phyloP scores from a whole-genome alignment of 2,888 invertebrate genomes.

The Cephalotes varians region DNA sequence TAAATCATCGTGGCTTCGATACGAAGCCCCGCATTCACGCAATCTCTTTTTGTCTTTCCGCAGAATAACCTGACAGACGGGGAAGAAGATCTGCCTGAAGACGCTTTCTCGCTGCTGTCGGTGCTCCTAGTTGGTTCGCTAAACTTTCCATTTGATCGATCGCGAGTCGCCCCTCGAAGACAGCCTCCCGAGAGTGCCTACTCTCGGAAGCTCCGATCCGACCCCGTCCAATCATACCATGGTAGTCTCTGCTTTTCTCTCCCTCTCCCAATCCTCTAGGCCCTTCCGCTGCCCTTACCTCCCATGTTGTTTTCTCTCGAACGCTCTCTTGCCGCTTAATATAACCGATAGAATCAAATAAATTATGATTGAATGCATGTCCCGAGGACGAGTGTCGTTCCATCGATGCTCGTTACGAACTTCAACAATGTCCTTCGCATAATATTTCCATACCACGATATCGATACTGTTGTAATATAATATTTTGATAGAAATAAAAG shows the following conservation, averaged over 20 bases:
- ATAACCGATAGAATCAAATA: slow-evolving; percentile 47
- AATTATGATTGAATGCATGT: slow-evolving; percentile 34
- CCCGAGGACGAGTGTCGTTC: not conserved
- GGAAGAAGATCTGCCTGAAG: slow-evolving; percentile 89
- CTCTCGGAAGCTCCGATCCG: slow-evolving; percentile 65
- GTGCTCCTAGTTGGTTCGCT: slow-evolving; percentile 92
- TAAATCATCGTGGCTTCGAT: slow-evolving; percentile 9
- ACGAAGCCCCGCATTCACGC: not conserved
- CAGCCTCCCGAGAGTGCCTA: slow-evolving; percentile 57
- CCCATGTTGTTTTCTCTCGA: not conserved
- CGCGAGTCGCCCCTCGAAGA: slow-evolving; percentile 74
- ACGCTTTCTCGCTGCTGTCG: slow-evolving; percentile 92
- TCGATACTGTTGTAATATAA: not conserved
- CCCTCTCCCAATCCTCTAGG: not conserved
- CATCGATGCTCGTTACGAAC: not conserved
- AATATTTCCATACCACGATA: not conserved
- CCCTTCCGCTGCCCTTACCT: not conserved
- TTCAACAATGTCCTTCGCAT: not conserved
- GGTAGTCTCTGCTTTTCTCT: not conserved
- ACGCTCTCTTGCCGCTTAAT: slow-evolving; percentile 11
- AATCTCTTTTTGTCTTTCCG: slow-evolving; percentile 68
- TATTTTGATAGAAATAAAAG: not conserved
- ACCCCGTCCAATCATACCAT: slow-evolving; percentile 45
- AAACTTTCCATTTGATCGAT: slow-evolving; percentile 77
- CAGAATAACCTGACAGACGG: slow-evolving; percentile 86